Conservation (phyloP, 2,888 invertebrate species). For the Tinea semifulvella region DNA sequence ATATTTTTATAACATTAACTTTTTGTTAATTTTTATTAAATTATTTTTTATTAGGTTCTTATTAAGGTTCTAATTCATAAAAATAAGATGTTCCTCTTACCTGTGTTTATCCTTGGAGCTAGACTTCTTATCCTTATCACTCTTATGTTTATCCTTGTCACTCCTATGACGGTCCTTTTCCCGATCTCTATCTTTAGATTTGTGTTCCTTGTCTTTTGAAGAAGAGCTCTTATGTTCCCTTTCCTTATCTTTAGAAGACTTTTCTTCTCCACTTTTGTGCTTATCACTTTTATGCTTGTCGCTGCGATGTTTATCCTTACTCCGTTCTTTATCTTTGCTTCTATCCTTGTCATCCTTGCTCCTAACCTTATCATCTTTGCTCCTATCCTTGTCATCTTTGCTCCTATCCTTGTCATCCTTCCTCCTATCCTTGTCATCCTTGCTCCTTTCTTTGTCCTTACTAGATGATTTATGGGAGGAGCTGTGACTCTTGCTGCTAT, state of each 20-base stretch:
- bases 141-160: conserved; percentile 56
- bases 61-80: too few relatives aligned
- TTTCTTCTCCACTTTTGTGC: conserved; percentile 32
- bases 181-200: conserved; percentile 36
- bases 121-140: conserved; percentile 46
- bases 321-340: conserved; percentile 38
- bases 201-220: conserved; percentile 55
- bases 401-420: conserved; percentile 37
- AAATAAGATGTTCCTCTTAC: too few relatives aligned
- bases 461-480: conserved; percentile 60
- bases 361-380: conserved; percentile 28
- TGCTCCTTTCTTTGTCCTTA: conserved; percentile 26
- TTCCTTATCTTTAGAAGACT: conserved; percentile 43
- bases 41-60: too few relatives aligned
- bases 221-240: conserved; percentile 40
- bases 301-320: conserved; percentile 18
- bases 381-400: conserved; percentile 37
- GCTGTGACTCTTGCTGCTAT: conserved; percentile 20
- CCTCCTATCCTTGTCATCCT: conserved; percentile 29
- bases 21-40: too few relatives aligned
- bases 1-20: too few relatives aligned
- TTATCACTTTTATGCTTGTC: conserved; percentile 22
- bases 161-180: conserved; percentile 48
- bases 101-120: conserved; percentile 69
- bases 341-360: conserved; percentile 40